phyloP scores from a whole-genome alignment of 1,140 invertebrate species.

The Pollicipes pollicipes region DNA sequence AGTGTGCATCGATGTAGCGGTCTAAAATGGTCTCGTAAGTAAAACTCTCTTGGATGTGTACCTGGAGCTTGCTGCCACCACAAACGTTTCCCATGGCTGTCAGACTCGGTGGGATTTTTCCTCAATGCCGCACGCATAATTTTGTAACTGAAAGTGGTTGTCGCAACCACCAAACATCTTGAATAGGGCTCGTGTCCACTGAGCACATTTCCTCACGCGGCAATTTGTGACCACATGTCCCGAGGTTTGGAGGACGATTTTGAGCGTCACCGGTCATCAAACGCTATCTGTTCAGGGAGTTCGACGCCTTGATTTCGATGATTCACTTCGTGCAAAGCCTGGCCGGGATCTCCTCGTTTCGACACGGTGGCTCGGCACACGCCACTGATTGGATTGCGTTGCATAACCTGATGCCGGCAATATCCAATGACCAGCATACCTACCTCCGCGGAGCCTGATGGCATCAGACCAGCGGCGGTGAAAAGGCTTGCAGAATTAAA shows the following conservation, averaged over 20 bases:
- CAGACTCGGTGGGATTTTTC: background rate
- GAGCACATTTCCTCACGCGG: background rate
- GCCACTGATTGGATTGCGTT: background rate
- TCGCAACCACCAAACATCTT: background rate
- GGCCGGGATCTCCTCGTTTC: background rate
- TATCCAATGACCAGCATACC: too few relatives aligned
- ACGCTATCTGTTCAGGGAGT: background rate
- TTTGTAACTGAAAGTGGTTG: background rate
- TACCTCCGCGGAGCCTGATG: too few relatives aligned
- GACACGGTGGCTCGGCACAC: background rate
- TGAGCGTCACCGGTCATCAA: background rate
- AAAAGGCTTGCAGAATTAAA: too few relatives aligned
- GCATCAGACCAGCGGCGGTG: too few relatives aligned
- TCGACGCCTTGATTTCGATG: background rate
- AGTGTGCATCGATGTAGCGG: background rate
- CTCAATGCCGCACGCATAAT: background rate
- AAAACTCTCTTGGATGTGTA: background rate
- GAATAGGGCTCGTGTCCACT: background rate
- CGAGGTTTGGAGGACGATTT: background rate
- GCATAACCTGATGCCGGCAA: background rate
- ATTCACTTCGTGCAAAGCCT: background rate
- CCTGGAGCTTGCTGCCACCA: background rate
- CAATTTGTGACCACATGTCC: background rate
- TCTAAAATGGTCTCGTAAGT: background rate
- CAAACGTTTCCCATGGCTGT: background rate